Evolutionary conservation across 2,888 invertebrate genomes (phyloP).

Genomic region (Osedax fenrisi): DNA sequence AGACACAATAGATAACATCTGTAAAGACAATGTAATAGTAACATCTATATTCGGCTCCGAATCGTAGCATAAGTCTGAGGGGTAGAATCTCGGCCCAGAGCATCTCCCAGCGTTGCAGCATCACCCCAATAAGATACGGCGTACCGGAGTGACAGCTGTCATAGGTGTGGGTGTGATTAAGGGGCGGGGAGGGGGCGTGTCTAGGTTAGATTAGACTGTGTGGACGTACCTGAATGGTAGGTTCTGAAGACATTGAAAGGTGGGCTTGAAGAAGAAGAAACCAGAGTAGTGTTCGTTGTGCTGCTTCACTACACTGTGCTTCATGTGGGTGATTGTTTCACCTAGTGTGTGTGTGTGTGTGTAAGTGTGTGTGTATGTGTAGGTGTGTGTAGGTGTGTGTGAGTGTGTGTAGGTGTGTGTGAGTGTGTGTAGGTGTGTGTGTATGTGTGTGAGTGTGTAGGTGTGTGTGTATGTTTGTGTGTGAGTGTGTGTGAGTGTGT

Average conservation of each 20-base stretch:
- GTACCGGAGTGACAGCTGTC: slow-evolving; percentile 52
- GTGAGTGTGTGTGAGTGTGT: too few relatives aligned
- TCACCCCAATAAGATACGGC: slow-evolving; percentile 66
- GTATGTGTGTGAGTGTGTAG: too few relatives aligned
- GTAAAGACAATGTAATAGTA: too few relatives aligned
- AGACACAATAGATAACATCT: too few relatives aligned
- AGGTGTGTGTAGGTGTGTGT: too few relatives aligned
- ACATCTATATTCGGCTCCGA: slow-evolving; percentile 71
- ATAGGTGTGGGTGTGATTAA: neutral
- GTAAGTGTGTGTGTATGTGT: too few relatives aligned
- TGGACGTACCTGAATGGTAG: slow-evolving; percentile 45
- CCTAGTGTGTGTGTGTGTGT: too few relatives aligned
- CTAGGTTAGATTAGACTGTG: neutral
- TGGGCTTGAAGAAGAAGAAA: slow-evolving; percentile 68
- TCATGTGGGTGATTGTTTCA: slow-evolving; percentile 61
- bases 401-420: too few relatives aligned
- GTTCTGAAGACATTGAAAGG: slow-evolving; percentile 69
- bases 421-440: too few relatives aligned
- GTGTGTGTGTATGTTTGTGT: too few relatives aligned
- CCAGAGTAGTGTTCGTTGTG: slow-evolving; percentile 55
- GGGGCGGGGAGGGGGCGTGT: neutral
- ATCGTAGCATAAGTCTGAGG: slow-evolving; percentile 61
- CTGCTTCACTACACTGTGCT: slow-evolving; percentile 57
- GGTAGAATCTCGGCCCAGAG: slow-evolving; percentile 71
- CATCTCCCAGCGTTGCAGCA: slow-evolving; percentile 69